Evolutionary conservation across 2,888 invertebrate genomes (phyloP), one percentile per base, ranked within the genome.

Genomic region (Opisthograptis luteolata): DNA sequence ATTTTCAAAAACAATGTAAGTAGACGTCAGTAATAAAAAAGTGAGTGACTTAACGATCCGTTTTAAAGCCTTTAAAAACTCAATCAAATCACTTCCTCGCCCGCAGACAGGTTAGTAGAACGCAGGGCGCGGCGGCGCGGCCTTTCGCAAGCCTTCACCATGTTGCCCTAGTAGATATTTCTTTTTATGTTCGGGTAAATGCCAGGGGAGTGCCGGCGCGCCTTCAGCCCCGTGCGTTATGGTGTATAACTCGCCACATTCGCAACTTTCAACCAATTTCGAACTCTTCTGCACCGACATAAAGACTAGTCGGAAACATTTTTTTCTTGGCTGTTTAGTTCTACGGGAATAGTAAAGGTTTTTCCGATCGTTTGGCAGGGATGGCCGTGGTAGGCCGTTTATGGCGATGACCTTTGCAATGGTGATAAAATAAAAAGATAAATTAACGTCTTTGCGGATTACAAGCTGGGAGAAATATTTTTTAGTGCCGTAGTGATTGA

Each of bases 161-260:
- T 88, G 84, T 67, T 82, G 67, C 79, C 84, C 88, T 86, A 78
- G 87, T 87, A 82, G 80, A 81, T 82, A 84, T 87, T 86, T 87
- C 86, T 87, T 89, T 89, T 89, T 89, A 89, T 87, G 88, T 85
- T 76, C 77, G 84, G 81, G 79, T 82, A 89, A 88, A 87, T 87
- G 88, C 78, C 87, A 87, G 80, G 87, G 87, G 88, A 80, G 88
- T 81, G 88, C 77, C 73, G 79, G 66, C 81, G 81, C 82, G 75
- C 81, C 79, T 79, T 46, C 45, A 52, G 61, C 61, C 71, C 73
- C 74, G 61, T 68, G 32, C 37, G n/a, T 27, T 32, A 37, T 25
- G 63, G 67, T 70, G 68, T 74, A 79, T 77, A 79, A 71, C 68
- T 64, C 59, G 50, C 73, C 6, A 20, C 17, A 36, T 20, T n/a